These are phyloP conservation scores for Chloroclystis v-ata DNA, from an alignment of 2,888 invertebrate species.

Conservation along the genomic window DNA sequence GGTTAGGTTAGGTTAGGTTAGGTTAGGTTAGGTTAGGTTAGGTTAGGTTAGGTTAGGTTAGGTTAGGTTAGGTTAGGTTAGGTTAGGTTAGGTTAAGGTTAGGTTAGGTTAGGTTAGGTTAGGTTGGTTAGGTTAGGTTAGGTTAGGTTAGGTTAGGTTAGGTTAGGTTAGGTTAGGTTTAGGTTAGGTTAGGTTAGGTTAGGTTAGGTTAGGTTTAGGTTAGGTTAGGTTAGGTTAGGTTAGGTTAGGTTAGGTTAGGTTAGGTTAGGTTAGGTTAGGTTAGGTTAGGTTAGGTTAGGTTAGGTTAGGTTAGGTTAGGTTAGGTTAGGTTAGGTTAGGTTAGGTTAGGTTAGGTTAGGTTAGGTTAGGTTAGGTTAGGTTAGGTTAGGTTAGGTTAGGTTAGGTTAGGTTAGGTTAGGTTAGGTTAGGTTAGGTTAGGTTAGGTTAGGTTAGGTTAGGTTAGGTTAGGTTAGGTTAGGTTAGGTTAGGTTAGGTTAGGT, in stretches of 20 bases:
- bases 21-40: slow-evolving; percentile 9
- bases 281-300: slow-evolving; percentile 5
- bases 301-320: slow-evolving; percentile 5
- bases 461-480: slow-evolving; percentile 5
- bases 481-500: slow-evolving; percentile 5
- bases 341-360: neutral
- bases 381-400: slow-evolving; percentile 5
- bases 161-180: slow-evolving; percentile 4
- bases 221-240: neutral
- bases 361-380: too few species aligned
- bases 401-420: slow-evolving; percentile 4
- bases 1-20: slow-evolving; percentile 6
- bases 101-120: slow-evolving; percentile 6
- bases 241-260: slow-evolving; percentile 7
- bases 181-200: slow-evolving; percentile 7
- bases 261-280: slow-evolving; percentile 5
- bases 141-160: slow-evolving; percentile 7
- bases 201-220: slow-evolving; percentile 5
- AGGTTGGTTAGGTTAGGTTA: slow-evolving; percentile 5
- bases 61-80: slow-evolving; percentile 6
- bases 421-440: slow-evolving; percentile 5
- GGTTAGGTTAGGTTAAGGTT: slow-evolving; percentile 7
- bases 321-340: slow-evolving; percentile 5
- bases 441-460: slow-evolving; percentile 5
- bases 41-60: slow-evolving; percentile 9